These are phyloP conservation scores for Lissocephala sabroskyi DNA, from an alignment of 2,888 invertebrate species.

Conservation along the genomic window DNA sequence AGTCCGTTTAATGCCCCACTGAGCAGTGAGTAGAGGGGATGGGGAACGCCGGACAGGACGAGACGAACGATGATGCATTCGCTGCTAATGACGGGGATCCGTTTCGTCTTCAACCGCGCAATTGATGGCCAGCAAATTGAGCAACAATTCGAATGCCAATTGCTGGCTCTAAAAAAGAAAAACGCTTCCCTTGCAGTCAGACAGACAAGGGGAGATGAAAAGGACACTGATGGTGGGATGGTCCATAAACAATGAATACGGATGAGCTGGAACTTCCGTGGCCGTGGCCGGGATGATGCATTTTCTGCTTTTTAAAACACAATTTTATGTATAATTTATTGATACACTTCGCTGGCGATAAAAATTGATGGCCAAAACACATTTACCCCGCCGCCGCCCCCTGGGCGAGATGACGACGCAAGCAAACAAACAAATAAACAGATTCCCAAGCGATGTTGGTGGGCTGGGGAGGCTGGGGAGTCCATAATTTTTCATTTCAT, in stretches of 20 bases:
- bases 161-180: slow-evolving; percentile 15
- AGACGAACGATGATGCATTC: no score
- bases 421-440: not conserved
- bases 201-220: no score
- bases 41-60: no score
- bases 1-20: no score
- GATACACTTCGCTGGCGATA: slow-evolving; percentile 60
- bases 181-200: no score
- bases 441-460: slow-evolving; percentile 3
- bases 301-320: slow-evolving; percentile 39
- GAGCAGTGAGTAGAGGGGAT: no score
- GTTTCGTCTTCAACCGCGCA: no score
- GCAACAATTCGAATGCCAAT: slow-evolving; percentile 15
- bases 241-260: no score
- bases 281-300: slow-evolving; percentile 33
- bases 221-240: slow-evolving; percentile 22
- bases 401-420: no score
- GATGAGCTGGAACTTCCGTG: no score
- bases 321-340: slow-evolving; percentile 56
- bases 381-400: slow-evolving; percentile 31
- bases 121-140: slow-evolving; percentile 22
- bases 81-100: no score
- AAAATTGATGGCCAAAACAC: slow-evolving; percentile 62
- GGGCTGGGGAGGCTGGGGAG: not conserved
- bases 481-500: slow-evolving; percentile 62